phyloP scores from a whole-genome alignment of 1,140 invertebrate genomes.

The roundworm (Caenorhabditis elegans) region WBcel235 BX284605.5:12104001-12104500 shows the following conservation, averaged over 20 bases:
- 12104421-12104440: background rate
- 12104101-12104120: background rate
- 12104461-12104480: background rate
- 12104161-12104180: conserved; percentile 26
- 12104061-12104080: conserved; percentile 2
- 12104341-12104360: background rate
- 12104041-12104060: background rate
- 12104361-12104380: background rate
- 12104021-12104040: background rate
- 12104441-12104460: background rate
- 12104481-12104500: background rate
- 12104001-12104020: background rate
- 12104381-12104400: background rate
- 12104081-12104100: background rate
- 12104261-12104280: background rate
- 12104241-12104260: background rate
- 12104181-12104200: background rate
- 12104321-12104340: background rate
- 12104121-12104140: background rate
- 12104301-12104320: background rate
- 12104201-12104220: background rate
- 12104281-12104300: background rate
- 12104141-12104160: background rate
- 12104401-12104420: background rate
- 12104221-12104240: background rate